A percentile compares a stretch with the other conserved stretches of the same genome.
Evolutionary conservation across 2,888 invertebrate species (phyloP).

Genomic region (Geophilus truncorum): DNA sequence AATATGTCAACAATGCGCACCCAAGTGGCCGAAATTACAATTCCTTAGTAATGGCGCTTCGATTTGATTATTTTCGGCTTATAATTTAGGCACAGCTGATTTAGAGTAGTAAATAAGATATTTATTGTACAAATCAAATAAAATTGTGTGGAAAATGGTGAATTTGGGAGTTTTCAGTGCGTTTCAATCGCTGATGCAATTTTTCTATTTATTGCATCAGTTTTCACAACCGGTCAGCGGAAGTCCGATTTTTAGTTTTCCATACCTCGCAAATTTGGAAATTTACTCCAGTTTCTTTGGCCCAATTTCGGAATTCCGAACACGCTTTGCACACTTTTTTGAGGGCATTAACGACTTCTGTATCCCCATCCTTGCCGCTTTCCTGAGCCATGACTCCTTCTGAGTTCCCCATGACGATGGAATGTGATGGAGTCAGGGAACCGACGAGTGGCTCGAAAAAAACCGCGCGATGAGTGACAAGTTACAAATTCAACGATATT

Average conservation of each 20-base stretch:
- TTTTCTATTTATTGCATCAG: background rate
- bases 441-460: background rate
- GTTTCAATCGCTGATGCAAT: background rate
- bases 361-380: background rate
- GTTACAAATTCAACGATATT: no score
- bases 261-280: conserved; percentile 1
- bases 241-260: background rate
- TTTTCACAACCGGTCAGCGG: no score
- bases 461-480: background rate
- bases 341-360: background rate
- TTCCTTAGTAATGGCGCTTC: no score
- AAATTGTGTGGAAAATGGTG: no score
- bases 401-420: background rate
- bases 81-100: no score
- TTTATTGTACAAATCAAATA: no score
- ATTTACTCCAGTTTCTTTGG: background rate
- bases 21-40: no score
- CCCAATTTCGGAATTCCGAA: conserved; percentile 2
- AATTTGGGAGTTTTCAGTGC: background rate
- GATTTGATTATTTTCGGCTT: no score
- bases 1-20: no score
- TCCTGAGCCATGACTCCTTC: conserved; percentile 2
- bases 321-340: background rate
- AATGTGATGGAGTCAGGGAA: no score
- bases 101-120: no score